Percentiles rank a stretch among this genome's conserved stretches.
Evolutionary conservation across 2,797 vertebrate species (phyloP).

Genomic region (Sitta carolinensis): DNA sequence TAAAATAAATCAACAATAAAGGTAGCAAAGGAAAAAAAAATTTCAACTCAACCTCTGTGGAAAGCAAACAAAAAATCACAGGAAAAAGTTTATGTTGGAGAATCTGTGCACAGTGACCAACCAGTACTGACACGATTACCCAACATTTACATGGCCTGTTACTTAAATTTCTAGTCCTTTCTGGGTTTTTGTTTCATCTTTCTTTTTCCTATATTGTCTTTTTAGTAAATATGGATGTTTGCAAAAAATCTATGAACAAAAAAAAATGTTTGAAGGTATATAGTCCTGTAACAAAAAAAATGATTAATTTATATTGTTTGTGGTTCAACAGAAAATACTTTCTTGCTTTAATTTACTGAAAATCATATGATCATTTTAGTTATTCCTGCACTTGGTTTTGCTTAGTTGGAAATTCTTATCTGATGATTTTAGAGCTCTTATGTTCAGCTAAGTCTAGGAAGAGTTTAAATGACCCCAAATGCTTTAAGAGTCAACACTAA

Average conservation of each 20-base stretch:
- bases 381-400: not conserved
- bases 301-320: not conserved
- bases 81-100: not conserved
- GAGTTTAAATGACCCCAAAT: not conserved
- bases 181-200: not conserved
- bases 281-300: not conserved
- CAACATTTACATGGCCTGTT: not conserved
- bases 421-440: constrained; percentile 3
- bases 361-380: not conserved
- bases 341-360: not conserved
- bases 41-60: not conserved
- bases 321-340: not conserved
- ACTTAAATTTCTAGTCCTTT: not conserved
- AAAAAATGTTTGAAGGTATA: not conserved
- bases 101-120: not conserved
- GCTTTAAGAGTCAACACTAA: not conserved
- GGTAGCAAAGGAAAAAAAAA: not conserved
- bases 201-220: not conserved
- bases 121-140: not conserved
- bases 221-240: not conserved
- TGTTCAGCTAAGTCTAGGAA: not conserved
- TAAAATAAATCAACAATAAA: not conserved
- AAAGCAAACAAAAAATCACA: not conserved
- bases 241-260: not conserved
- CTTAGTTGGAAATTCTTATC: not conserved